A percentile compares a stretch with the other conserved stretches of the same genome.
phyloP scores from a whole-genome alignment of 2,797 vertebrate species.

The Hippocampus kuda region DNA sequence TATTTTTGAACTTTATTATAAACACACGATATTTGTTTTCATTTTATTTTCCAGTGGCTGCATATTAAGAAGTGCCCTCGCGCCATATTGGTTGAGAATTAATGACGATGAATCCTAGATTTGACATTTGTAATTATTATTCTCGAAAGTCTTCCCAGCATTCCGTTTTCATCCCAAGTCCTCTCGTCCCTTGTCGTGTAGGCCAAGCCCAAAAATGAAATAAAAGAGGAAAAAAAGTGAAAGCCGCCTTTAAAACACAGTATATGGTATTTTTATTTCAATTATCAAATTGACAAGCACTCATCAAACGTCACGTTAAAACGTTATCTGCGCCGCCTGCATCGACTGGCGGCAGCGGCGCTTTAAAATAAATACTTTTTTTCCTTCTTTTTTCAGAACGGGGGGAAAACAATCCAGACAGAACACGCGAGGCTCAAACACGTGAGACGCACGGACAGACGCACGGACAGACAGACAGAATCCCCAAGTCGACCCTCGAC shows the following conservation, averaged over 20 bases:
- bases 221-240: constrained; percentile 2
- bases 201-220: not conserved
- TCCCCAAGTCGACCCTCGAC: constrained; percentile 53
- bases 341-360: constrained; percentile 54
- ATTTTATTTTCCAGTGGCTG: no score
- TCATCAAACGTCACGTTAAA: constrained; percentile 71
- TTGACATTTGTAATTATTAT: no score
- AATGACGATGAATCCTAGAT: no score
- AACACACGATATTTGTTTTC: no score
- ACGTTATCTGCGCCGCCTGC: constrained; percentile 54
- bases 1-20: no score
- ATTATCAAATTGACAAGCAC: constrained; percentile 72
- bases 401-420: constrained; percentile 69
- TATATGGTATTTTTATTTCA: constrained; percentile 73
- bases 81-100: no score
- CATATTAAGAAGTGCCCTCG: no score
- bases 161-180: no score
- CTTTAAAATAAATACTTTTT: constrained; percentile 73
- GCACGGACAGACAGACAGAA: constrained; percentile 33
- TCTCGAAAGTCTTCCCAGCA: no score
- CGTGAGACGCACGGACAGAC: constrained; percentile 48
- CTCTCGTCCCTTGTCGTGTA: no score
- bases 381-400: constrained; percentile 45
- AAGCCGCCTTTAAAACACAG: constrained; percentile 32
- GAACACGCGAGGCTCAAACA: constrained; percentile 64